Percentiles rank a stretch among this genome's conserved stretches.
These are phyloP conservation scores for Euphonia xanthogaster DNA, from an alignment of 2,797 vertebrate genomes.

Conservation along the genomic window DNA sequence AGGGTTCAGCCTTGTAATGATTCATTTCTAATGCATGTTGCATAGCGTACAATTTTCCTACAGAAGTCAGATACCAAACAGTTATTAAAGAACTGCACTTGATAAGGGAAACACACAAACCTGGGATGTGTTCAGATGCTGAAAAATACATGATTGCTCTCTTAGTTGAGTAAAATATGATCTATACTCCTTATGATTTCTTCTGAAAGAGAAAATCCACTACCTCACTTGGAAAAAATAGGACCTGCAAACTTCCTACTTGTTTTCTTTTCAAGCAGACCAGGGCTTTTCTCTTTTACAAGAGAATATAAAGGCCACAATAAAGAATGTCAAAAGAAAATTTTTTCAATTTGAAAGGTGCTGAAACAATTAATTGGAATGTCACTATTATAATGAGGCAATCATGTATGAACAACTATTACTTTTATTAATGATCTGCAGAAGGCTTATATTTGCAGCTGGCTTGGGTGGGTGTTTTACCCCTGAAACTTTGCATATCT, in stretches of 20 bases:
- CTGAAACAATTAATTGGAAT: slow-evolving; percentile 64
- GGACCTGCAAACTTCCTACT: neutral
- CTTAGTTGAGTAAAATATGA: neutral
- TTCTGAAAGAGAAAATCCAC: neutral
- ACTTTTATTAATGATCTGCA: slow-evolving; percentile 66
- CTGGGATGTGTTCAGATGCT: neutral
- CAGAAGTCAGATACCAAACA: neutral
- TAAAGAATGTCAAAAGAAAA: slow-evolving; percentile 28
- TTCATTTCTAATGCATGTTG: neutral
- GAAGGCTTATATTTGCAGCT: slow-evolving; percentile 47
- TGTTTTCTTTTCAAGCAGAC: slow-evolving; percentile 3
- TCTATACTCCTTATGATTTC: neutral
- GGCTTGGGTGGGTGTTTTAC: neutral
- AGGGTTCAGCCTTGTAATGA: neutral
- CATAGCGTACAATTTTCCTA: neutral
- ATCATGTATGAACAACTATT: slow-evolving; percentile 68
- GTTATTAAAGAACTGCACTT: neutral
- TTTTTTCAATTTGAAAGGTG: slow-evolving; percentile 47
- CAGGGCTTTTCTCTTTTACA: neutral
- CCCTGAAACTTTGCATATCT: slow-evolving; percentile 38
- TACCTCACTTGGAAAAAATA: neutral
- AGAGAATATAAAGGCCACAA: slow-evolving; percentile 5
- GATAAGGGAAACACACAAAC: neutral
- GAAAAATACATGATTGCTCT: neutral
- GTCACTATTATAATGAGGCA: slow-evolving; percentile 58